phyloP scores from a whole-genome alignment of 2,888 invertebrate species.

The Siphlonurus alternatus region DNA sequence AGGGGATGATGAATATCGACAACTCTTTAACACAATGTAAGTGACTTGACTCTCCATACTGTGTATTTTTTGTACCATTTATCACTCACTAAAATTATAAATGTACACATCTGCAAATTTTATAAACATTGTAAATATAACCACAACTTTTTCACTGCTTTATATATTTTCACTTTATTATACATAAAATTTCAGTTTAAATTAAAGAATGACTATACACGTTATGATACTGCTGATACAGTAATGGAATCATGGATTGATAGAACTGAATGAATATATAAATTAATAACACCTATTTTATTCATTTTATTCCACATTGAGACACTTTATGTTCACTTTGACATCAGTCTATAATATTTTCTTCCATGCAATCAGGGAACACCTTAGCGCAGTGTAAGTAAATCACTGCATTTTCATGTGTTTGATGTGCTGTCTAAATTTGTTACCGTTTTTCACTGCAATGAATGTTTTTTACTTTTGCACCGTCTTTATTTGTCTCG shows the following conservation, averaged over 20 bases:
- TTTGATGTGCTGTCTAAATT: no score
- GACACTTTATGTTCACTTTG: no score
- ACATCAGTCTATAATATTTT: no score
- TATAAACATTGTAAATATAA: no score
- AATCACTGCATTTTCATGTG: no score
- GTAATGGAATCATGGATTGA: not conserved
- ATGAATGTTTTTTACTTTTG: constrained; percentile 13
- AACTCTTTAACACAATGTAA: constrained; percentile 92
- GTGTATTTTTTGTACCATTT: constrained; percentile 9
- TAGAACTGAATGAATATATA: not conserved
- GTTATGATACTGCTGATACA: not conserved
- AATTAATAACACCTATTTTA: not conserved
- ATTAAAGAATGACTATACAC: no score
- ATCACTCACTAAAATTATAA: constrained; percentile 2
- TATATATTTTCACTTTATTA: no score
- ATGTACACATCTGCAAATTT: no score
- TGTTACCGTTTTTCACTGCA: constrained; percentile 8
- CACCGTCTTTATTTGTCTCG: no score
- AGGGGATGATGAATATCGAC: constrained; percentile 82
- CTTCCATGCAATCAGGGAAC: constrained; percentile 45
- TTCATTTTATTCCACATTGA: no score
- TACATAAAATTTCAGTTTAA: no score
- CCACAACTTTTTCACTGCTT: constrained; percentile 13
- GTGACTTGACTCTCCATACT: constrained; percentile 27
- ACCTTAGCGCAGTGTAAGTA: constrained; percentile 87